Evolutionary conservation across 2,797 vertebrate species (phyloP).

Genomic region (Danio tinwini): DNA sequence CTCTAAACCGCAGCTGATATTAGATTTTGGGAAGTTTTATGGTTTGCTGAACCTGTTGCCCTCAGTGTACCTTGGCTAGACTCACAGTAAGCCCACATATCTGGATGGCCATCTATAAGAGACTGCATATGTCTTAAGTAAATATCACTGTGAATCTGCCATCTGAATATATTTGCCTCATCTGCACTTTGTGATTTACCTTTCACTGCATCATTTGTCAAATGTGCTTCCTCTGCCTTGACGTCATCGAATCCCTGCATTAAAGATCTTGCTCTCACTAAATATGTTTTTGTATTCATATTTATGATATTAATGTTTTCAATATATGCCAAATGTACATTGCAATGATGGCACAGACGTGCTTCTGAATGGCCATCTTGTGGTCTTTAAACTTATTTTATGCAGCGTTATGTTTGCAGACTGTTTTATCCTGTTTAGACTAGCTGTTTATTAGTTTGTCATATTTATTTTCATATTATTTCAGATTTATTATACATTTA

Average conservation of each 20-base stretch:
- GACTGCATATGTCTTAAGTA: slow-evolving; percentile 40
- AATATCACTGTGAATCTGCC: slow-evolving; percentile 57
- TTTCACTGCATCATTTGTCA: slow-evolving; percentile 41
- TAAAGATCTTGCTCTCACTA: slow-evolving; percentile 35
- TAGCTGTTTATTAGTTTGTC: too few species aligned
- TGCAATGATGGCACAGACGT: too few species aligned
- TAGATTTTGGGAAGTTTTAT: not conserved
- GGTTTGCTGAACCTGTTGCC: not conserved
- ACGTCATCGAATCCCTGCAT: slow-evolving; percentile 30
- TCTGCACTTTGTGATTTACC: slow-evolving; percentile 28
- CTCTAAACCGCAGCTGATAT: not conserved
- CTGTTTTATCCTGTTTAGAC: too few species aligned
- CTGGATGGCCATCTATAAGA: slow-evolving; percentile 21
- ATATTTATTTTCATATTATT: too few species aligned
- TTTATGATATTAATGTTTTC: not conserved
- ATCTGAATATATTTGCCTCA: slow-evolving; percentile 47
- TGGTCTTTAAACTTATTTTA: too few species aligned
- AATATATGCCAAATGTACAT: too few species aligned
- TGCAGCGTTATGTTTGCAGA: too few species aligned
- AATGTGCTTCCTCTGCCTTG: slow-evolving; percentile 29
- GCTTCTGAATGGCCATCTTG: too few species aligned
- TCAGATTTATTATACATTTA: too few species aligned
- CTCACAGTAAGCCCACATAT: not conserved
- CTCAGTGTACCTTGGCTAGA: not conserved
- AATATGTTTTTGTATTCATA: slow-evolving; percentile 14